These are phyloP conservation scores for Pharmacophagus antenor DNA, from an alignment of 2,888 invertebrate species.

Conservation along the genomic window DNA sequence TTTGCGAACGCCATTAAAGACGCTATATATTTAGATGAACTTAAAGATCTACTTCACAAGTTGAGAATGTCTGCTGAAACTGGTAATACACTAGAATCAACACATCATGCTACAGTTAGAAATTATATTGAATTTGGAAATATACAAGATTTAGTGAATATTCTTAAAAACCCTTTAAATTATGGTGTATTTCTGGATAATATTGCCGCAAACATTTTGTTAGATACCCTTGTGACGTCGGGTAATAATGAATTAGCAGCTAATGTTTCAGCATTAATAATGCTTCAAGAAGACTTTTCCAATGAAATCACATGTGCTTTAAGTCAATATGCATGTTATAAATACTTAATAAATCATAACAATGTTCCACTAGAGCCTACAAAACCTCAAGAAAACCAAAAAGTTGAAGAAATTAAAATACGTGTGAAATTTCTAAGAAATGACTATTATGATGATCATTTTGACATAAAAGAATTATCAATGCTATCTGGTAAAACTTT, in stretches of 20 bases:
- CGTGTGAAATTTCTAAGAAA: constrained; percentile 90
- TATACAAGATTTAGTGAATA: constrained; percentile 83
- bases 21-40: constrained; percentile 83
- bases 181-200: constrained; percentile 96
- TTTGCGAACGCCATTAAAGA: constrained; percentile 85
- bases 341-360: constrained; percentile 77
- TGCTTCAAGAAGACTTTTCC: constrained; percentile 93
- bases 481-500: constrained; percentile 92
- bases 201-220: constrained; percentile 87
- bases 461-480: constrained; percentile 87
- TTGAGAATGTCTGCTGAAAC: constrained; percentile 87
- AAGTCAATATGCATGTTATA: constrained; percentile 87
- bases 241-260: constrained; percentile 87
- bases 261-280: constrained; percentile 87
- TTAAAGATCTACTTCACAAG: constrained; percentile 86
- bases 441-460: constrained; percentile 93
- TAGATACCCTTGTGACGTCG: constrained; percentile 88
- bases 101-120: constrained; percentile 89
- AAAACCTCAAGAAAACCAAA: constrained; percentile 44
- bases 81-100: constrained; percentile 87
- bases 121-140: constrained; percentile 78
- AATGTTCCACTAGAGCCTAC: constrained; percentile 39
- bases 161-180: constrained; percentile 89
- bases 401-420: constrained; percentile 85
- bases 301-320: constrained; percentile 86